Evolutionary conservation across 2,888 invertebrate genomes (phyloP).

Genomic region (Siphonodentalium dalli): DNA sequence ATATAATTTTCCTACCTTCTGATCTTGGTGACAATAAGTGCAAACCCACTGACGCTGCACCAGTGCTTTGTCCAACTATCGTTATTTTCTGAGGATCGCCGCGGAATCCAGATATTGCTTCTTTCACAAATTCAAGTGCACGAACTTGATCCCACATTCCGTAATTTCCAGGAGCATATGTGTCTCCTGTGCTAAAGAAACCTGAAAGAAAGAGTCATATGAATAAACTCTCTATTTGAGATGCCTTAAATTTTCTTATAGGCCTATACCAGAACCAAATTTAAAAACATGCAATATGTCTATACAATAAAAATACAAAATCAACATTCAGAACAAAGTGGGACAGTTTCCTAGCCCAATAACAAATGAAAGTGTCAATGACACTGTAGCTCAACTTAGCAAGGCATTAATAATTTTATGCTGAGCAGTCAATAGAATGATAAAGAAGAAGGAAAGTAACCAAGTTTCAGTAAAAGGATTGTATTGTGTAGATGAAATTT

Average conservation of each 20-base stretch:
- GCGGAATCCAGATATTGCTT: constrained; percentile 80
- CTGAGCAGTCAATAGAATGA: no score
- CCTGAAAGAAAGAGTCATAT: constrained; percentile 51
- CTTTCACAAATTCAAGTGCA: constrained; percentile 69
- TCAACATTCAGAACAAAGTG: no score
- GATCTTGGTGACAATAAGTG: constrained; percentile 65
- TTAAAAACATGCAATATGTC: neutral
- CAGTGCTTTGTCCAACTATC: constrained; percentile 81
- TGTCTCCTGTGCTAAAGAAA: constrained; percentile 68
- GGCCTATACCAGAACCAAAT: neutral
- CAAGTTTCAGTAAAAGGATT: no score
- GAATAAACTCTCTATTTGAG: neutral
- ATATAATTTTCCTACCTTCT: constrained; percentile 46
- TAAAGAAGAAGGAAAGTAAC: no score
- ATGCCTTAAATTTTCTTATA: neutral
- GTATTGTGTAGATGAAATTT: no score
- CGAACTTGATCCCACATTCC: constrained; percentile 68
- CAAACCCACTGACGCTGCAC: constrained; percentile 66
- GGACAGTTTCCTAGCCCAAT: no score
- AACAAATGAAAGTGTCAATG: no score
- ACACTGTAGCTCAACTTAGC: no score
- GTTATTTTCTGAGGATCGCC: constrained; percentile 83
- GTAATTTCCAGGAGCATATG: constrained; percentile 68
- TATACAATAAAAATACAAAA: neutral
- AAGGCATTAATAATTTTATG: no score